Percentiles rank a stretch among this genome's conserved stretches.
Evolutionary conservation across 1,140 invertebrate species (phyloP).

Genomic region (Theocolax elegans): DNA sequence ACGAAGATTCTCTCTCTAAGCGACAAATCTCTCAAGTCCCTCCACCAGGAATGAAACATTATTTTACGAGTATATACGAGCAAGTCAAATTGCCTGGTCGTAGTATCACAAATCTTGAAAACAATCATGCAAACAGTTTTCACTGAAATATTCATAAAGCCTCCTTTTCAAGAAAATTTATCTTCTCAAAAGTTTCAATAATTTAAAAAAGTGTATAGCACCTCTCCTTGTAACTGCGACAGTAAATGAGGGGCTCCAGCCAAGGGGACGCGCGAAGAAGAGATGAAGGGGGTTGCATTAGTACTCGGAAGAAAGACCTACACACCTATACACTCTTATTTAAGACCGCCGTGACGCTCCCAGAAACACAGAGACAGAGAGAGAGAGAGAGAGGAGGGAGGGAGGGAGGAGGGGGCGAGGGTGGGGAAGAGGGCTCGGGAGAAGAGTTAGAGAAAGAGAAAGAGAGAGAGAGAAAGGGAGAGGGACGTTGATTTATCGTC

Average conservation of each 20-base stretch:
- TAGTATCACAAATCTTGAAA: conserved; percentile 34
- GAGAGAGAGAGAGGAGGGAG: not conserved
- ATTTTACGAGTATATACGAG: not conserved
- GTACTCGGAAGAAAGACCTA: conserved; percentile 11
- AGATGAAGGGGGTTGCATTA: conserved; percentile 12
- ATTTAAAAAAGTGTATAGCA: conserved; percentile 16
- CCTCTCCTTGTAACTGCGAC: conserved; percentile 1
- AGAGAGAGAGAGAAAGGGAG: not conserved
- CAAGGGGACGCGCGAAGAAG: not conserved
- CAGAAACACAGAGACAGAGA: not conserved
- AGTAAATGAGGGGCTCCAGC: not conserved
- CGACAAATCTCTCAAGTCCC: not conserved
- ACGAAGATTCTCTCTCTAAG: too few relatives aligned
- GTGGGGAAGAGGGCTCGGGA: not conserved
- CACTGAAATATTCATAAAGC: conserved; percentile 36
- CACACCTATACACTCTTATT: conserved; percentile 1
- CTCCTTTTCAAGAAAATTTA: conserved; percentile 19
- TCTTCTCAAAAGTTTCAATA: conserved; percentile 32
- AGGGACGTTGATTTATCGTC: conserved; percentile 39
- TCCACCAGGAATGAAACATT: conserved; percentile 8
- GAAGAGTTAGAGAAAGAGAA: not conserved
- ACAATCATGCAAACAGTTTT: conserved; percentile 33
- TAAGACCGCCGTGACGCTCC: not conserved
- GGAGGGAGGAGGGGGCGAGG: not conserved
- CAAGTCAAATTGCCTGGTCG: conserved; percentile 11